Percentiles rank a stretch among this genome's conserved stretches.
Evolutionary conservation across 2,888 invertebrate species (phyloP).

Genomic region (Calliphora vomitoria): DNA sequence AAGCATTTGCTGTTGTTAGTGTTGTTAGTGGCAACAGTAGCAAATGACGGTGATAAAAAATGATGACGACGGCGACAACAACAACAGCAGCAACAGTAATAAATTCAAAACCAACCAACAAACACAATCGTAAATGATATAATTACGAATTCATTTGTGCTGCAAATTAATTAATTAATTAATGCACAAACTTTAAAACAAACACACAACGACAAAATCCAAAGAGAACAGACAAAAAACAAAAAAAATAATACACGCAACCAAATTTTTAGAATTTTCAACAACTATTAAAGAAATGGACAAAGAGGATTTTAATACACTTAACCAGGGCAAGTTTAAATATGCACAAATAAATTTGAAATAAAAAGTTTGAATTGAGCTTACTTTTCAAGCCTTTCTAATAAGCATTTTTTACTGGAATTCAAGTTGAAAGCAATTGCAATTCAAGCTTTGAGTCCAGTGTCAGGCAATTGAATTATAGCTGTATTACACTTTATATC

Average conservation of each 20-base stretch:
- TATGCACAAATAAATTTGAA: no score
- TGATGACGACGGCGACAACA: conserved; percentile 65
- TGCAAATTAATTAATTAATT: conserved; percentile 75
- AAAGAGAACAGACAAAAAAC: conserved; percentile 1
- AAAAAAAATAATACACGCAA: conserved; percentile 23
- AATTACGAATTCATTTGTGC: conserved; percentile 76
- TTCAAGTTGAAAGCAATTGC: no score
- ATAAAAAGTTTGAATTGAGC: no score
- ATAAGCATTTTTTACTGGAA: no score
- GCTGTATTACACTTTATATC: no score
- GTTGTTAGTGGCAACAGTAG: conserved; percentile 62
- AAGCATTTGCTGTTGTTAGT: conserved; percentile 32
- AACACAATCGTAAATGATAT: conserved; percentile 71
- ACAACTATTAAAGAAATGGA: neutral
- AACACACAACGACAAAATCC: conserved; percentile 30
- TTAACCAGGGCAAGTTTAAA: no score
- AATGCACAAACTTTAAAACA: conserved; percentile 65
- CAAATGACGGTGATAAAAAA: conserved; percentile 66
- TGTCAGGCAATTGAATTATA: no score
- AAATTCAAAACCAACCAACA: conserved; percentile 31
- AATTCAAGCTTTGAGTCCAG: no score
- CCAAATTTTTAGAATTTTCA: neutral
- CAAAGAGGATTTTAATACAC: no score
- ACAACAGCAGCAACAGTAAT: conserved; percentile 14
- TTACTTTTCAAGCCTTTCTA: no score